These are phyloP conservation scores for Sminthurinus signatus DNA, from an alignment of 1,140 invertebrate species.

Conservation along the genomic window DNA sequence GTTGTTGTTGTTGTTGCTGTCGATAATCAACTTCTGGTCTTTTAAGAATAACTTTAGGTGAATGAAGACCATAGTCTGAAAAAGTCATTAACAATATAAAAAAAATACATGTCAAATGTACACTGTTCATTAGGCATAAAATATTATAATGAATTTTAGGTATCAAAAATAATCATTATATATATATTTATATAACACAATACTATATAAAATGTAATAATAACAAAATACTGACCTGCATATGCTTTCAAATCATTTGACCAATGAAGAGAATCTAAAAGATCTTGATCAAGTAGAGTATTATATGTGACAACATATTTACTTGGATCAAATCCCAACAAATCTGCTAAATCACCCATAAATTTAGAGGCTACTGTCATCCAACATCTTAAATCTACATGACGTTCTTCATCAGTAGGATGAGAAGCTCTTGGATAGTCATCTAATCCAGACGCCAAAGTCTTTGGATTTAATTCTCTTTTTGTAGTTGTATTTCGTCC, in stretches of 20 bases:
- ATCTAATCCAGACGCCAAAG: conserved; percentile 91
- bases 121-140: no score
- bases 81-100: no score
- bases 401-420: conserved; percentile 80
- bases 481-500: conserved; percentile 68
- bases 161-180: no score
- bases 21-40: conserved; percentile 45
- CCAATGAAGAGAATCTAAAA: conserved; percentile 82
- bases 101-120: no score
- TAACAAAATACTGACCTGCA: no score
- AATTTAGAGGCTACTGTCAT: conserved; percentile 80
- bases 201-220: no score
- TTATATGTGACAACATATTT: conserved; percentile 65
- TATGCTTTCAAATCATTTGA: conserved; percentile 68
- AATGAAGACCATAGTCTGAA: conserved; percentile 92
- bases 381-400: conserved; percentile 96
- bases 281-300: conserved; percentile 66
- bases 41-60: conserved; percentile 69
- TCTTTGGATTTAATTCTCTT: conserved; percentile 91
- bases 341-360: conserved; percentile 66
- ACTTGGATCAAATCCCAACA: conserved; percentile 52
- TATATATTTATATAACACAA: no score
- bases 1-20: conserved; percentile 46
- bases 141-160: no score
- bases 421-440: conserved; percentile 97